Percentiles rank a stretch among this genome's conserved stretches.
phyloP scores from a whole-genome alignment of 2,888 invertebrate species.

The Caradrina kadenii region DNA sequence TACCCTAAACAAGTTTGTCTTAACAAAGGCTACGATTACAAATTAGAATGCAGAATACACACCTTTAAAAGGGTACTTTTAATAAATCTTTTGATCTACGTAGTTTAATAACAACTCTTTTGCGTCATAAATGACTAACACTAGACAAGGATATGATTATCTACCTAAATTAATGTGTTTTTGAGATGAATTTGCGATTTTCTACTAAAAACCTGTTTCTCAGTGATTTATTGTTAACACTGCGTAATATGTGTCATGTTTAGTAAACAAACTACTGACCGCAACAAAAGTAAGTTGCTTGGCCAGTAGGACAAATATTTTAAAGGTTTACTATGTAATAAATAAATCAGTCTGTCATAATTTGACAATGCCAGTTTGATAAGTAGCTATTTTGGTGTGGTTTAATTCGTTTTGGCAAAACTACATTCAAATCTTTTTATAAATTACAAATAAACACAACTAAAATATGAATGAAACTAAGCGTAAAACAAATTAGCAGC shows the following conservation, averaged over 20 bases:
- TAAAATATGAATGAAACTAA: constrained; percentile 33
- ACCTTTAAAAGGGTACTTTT: background rate
- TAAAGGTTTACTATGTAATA: background rate
- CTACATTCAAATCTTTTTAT: background rate
- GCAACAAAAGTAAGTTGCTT: background rate
- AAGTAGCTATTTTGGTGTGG: background rate
- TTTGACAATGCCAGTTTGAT: background rate
- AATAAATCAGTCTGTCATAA: background rate
- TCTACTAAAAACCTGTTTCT: constrained; percentile 30
- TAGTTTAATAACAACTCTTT: constrained; percentile 5
- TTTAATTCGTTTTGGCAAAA: background rate
- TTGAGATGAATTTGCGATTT: constrained; percentile 3
- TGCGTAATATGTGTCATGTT: constrained; percentile 5
- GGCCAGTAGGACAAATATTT: constrained; percentile 6
- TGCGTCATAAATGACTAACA: constrained; percentile 23
- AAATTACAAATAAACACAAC: background rate
- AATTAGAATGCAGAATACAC: background rate
- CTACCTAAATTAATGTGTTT: constrained; percentile 25
- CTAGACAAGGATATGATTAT: constrained; percentile 9
- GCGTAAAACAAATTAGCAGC: constrained; percentile 26
- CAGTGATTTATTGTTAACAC: constrained; percentile 13
- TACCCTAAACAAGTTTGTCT: constrained; percentile 8
- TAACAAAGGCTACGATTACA: constrained; percentile 2
- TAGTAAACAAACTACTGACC: constrained; percentile 23
- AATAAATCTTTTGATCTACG: constrained; percentile 3